Conservation (phyloP, 1,140 invertebrate genomes). For the Phocides pigmalion region DNA sequence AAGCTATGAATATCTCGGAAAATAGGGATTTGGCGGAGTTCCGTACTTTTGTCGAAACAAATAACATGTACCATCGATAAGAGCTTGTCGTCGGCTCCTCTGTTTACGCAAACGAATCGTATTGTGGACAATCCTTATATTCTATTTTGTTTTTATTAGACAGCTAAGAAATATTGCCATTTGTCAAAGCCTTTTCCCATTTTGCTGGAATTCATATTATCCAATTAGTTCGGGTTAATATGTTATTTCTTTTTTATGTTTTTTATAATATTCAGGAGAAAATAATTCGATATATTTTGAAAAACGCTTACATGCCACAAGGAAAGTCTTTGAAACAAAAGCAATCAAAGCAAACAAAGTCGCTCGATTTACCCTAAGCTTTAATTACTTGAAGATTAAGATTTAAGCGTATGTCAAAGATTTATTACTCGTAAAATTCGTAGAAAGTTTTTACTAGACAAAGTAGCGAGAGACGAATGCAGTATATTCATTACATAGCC, state of each 20-base stretch:
- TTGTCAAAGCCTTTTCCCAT: constrained; percentile 32
- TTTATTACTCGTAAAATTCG: neutral
- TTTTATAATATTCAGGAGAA: too few relatives aligned
- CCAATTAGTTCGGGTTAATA: neutral
- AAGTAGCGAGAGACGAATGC: too few relatives aligned
- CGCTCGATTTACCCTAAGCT: neutral
- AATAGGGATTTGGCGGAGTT: constrained; percentile 58
- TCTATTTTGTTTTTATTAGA: constrained; percentile 57
- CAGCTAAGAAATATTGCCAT: constrained; percentile 35
- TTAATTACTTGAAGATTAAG: neutral
- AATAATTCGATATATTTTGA: neutral
- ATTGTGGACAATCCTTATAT: constrained; percentile 54
- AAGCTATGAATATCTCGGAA: constrained; percentile 49
- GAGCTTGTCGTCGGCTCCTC: constrained; percentile 68
- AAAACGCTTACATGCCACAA: neutral
- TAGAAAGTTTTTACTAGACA: neutral
- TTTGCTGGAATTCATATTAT: neutral
- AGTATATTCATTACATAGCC: too few relatives aligned
- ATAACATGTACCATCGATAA: constrained; percentile 74
- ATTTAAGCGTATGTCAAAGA: neutral
- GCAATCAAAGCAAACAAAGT: neutral
- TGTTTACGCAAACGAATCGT: constrained; percentile 61
- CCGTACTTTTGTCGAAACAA: constrained; percentile 60
- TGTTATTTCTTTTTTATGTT: neutral
- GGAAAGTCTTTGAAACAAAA: neutral